These are phyloP conservation scores for Peribatodes rhomboidaria DNA, from an alignment of 2,888 invertebrate species.

Conservation along the genomic window DNA sequence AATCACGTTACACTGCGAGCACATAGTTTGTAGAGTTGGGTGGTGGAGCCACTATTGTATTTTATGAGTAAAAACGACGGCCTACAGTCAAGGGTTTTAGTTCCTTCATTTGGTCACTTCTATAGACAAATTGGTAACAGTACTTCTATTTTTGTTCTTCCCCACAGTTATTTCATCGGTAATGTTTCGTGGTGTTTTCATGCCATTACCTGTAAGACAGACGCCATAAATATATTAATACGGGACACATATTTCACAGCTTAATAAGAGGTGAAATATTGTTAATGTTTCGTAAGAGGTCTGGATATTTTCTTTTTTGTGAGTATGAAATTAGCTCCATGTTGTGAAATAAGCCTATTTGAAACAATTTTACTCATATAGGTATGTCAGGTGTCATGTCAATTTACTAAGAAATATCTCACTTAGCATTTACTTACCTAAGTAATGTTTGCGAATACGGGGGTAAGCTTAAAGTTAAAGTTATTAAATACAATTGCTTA, in stretches of 20 bases:
- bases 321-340: constrained; percentile 17
- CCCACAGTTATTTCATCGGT: constrained; percentile 67
- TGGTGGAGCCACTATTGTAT: neutral
- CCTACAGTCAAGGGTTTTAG: neutral
- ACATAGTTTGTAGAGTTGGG: constrained; percentile 29
- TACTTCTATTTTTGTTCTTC: constrained; percentile 57
- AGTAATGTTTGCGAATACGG: too few species aligned
- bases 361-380: neutral
- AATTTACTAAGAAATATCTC: too few species aligned
- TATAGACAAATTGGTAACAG: neutral
- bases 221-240: constrained; percentile 82
- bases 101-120: neutral
- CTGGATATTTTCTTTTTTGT: constrained; percentile 17
- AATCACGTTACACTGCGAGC: constrained; percentile 69
- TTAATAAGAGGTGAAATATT: constrained; percentile 37
- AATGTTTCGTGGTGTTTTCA: constrained; percentile 80
- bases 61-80: neutral
- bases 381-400: too few species aligned
- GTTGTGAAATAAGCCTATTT: neutral
- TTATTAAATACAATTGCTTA: constrained; percentile 32
- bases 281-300: constrained; percentile 34
- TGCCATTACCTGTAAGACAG: constrained; percentile 84
- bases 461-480: too few species aligned
- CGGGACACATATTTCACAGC: constrained; percentile 68
- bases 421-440: too few species aligned